Percentiles rank a stretch among this genome's conserved stretches.
Conservation (phyloP, 1,140 invertebrate species). For the Drosophila lowei region DNA sequence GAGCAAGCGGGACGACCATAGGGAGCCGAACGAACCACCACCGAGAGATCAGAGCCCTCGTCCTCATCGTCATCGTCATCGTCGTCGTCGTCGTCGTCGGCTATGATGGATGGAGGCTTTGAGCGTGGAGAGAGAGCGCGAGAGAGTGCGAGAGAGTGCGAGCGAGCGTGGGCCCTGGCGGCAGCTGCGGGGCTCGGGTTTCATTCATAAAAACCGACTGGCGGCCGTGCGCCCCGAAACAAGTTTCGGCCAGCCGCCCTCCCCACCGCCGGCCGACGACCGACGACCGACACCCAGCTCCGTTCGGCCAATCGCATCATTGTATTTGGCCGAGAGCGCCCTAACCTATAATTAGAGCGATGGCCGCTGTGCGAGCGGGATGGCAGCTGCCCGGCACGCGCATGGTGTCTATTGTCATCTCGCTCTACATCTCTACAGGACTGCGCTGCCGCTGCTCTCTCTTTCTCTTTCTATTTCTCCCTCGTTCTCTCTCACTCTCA, state of each 20-base stretch:
- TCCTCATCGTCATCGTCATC: no score
- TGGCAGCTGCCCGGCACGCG: constrained; percentile 29
- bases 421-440: constrained; percentile 14
- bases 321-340: constrained; percentile 28
- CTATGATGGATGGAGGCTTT: not conserved
- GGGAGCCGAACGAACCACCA: constrained; percentile 11
- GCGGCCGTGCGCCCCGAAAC: constrained; percentile 39
- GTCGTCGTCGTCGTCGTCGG: no score
- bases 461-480: constrained; percentile 3
- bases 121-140: not conserved
- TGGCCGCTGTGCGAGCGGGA: constrained; percentile 76
- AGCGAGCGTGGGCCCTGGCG: not conserved
- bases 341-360: constrained; percentile 83
- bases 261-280: constrained; percentile 40
- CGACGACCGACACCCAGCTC: not conserved
- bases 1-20: constrained; percentile 27
- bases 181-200: constrained; percentile 5
- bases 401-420: constrained; percentile 27
- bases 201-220: constrained; percentile 56
- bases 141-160: constrained; percentile 5
- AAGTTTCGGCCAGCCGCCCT: constrained; percentile 46
- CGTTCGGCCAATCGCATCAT: constrained; percentile 61
- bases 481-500: not conserved
- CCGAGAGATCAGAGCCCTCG: not conserved
- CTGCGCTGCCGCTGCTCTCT: not conserved